These are phyloP conservation scores for Battus philenor DNA, from an alignment of 1,140 invertebrate genomes.

Conservation along the genomic window DNA sequence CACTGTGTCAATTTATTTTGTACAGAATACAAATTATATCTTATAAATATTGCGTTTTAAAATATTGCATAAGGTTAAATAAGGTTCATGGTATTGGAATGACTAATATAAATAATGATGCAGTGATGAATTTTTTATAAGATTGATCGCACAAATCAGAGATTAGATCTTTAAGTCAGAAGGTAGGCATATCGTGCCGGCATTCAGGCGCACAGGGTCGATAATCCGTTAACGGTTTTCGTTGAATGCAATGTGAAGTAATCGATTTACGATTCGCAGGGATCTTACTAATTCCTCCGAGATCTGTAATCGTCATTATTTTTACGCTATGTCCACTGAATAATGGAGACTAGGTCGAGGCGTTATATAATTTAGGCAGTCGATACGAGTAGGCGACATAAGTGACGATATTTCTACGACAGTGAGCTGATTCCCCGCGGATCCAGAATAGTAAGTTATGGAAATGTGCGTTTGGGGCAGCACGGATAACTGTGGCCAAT, in stretches of 20 bases:
- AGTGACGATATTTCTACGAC: slow-evolving; percentile 61
- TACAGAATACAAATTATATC: too few relatives aligned
- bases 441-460: slow-evolving; percentile 75
- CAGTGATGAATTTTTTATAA: too few relatives aligned
- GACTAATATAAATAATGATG: too few relatives aligned
- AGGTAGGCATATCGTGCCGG: too few relatives aligned
- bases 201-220: neutral
- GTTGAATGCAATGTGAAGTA: slow-evolving; percentile 24
- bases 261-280: slow-evolving; percentile 41
- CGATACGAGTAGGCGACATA: slow-evolving; percentile 45
- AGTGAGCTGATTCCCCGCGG: slow-evolving; percentile 64
- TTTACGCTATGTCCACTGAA: slow-evolving; percentile 42
- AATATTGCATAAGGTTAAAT: too few relatives aligned
- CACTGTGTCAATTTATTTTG: too few relatives aligned
- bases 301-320: too few relatives aligned
- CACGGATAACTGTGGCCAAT: slow-evolving; percentile 71
- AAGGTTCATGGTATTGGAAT: too few relatives aligned
- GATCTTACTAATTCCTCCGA: too few relatives aligned
- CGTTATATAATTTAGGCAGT: slow-evolving; percentile 41
- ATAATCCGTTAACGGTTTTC: slow-evolving; percentile 7
- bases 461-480: slow-evolving; percentile 72
- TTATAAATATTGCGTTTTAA: too few relatives aligned
- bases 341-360: slow-evolving; percentile 42
- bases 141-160: too few relatives aligned
- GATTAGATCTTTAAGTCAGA: slow-evolving; percentile 5